Evolutionary conservation across 2,888 invertebrate species (phyloP).

Genomic region (Volucella zonaria): DNA sequence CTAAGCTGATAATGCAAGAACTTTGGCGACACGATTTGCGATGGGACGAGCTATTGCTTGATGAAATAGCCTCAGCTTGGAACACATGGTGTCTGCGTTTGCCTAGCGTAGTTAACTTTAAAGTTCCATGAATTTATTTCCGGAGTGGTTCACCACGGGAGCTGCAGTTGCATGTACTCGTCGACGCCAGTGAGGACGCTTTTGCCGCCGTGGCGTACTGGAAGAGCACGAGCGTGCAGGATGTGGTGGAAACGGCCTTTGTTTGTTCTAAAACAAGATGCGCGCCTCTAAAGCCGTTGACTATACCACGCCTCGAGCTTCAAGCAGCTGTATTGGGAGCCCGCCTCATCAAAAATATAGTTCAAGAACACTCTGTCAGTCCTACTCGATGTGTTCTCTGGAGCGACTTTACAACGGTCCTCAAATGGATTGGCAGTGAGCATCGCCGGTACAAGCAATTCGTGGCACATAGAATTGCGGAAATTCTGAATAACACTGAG

Average conservation of each 20-base stretch:
- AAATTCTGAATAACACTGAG: slow-evolving; percentile 42
- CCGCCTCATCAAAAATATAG: too few species aligned
- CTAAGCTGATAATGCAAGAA: slow-evolving; percentile 18
- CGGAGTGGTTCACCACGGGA: neutral
- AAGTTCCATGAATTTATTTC: slow-evolving; percentile 6
- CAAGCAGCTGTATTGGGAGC: too few species aligned
- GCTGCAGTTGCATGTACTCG: slow-evolving; percentile 30
- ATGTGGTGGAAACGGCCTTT: neutral
- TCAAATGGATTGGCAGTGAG: slow-evolving; percentile 47
- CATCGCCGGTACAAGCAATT: slow-evolving; percentile 68
- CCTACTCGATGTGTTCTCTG: too few species aligned
- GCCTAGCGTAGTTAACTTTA: neutral
- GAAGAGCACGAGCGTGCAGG: neutral
- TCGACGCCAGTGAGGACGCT: slow-evolving; percentile 25
- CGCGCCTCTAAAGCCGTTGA: neutral
- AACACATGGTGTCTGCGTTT: slow-evolving; percentile 5
- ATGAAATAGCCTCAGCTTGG: neutral
- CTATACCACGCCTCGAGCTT: too few species aligned
- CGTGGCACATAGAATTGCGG: slow-evolving; percentile 73
- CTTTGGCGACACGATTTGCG: slow-evolving; percentile 1
- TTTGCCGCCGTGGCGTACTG: slow-evolving; percentile 40
- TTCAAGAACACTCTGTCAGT: too few species aligned
- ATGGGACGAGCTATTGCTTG: slow-evolving; percentile 36
- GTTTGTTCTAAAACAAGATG: neutral
- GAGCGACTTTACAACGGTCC: neutral